Evolutionary conservation across 2,888 invertebrate species (phyloP).

Genomic region (Tenodera sinensis): DNA sequence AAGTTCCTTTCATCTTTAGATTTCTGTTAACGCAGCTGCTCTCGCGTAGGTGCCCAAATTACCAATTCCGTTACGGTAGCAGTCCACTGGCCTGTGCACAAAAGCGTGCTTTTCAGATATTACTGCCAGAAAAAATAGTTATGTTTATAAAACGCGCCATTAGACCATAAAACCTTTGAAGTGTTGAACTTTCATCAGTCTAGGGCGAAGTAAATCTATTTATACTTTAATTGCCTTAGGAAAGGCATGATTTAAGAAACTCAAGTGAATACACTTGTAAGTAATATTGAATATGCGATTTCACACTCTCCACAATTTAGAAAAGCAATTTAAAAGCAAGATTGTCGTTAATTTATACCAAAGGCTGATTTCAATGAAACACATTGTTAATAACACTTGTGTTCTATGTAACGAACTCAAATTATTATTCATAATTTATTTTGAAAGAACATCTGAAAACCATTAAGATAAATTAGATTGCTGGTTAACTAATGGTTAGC

Average conservation of each 20-base stretch:
- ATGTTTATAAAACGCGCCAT: background rate
- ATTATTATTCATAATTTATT: too few relatives aligned
- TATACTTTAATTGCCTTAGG: background rate
- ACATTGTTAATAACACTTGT: too few relatives aligned
- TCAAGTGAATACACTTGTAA: background rate
- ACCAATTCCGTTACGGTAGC: background rate
- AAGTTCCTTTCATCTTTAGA: too few relatives aligned
- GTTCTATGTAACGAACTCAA: too few relatives aligned
- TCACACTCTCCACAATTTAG: too few relatives aligned
- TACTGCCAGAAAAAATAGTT: background rate
- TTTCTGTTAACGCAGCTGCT: background rate
- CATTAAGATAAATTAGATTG: too few relatives aligned
- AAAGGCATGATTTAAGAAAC: background rate
- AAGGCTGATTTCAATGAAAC: too few relatives aligned
- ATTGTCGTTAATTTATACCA: too few relatives aligned
- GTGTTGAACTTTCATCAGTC: background rate
- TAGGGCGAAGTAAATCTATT: background rate
- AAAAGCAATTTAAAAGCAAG: too few relatives aligned
- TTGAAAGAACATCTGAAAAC: too few relatives aligned
- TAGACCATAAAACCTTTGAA: background rate
- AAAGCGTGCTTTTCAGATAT: background rate
- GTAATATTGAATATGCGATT: too few relatives aligned
- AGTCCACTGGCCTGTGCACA: background rate
- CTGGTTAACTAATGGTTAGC: too few relatives aligned
- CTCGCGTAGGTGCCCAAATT: background rate